Percentiles rank a stretch among this genome's conserved stretches.
Conservation (phyloP, 2,797 vertebrate genomes). For the Amblyraja radiata region DNA sequence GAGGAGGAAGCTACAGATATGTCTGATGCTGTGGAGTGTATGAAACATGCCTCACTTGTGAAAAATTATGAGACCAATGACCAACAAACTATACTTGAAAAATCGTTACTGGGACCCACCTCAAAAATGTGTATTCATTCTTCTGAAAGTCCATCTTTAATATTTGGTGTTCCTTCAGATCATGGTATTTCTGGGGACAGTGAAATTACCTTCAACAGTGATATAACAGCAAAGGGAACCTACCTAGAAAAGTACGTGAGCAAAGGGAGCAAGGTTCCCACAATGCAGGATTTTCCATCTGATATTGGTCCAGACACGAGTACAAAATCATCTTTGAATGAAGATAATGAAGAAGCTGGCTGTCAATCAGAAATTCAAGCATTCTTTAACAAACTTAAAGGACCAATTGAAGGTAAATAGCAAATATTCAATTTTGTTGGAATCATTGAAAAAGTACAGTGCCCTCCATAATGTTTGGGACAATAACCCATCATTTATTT, state of each 20-base stretch:
- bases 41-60: slow-evolving; percentile 7
- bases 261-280: neutral
- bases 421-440: neutral
- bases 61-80: neutral
- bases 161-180: neutral
- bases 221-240: neutral
- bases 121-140: slow-evolving; percentile 1
- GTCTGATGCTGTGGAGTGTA: neutral
- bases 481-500: no score
- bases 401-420: slow-evolving; percentile 84
- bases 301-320: neutral
- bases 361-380: slow-evolving; percentile 82
- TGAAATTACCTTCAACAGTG: neutral
- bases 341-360: slow-evolving; percentile 59
- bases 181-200: neutral
- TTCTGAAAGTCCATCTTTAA: neutral
- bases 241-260: neutral
- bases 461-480: no score
- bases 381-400: slow-evolving; percentile 86
- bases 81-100: slow-evolving; percentile 8
- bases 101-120: neutral
- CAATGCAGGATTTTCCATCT: neutral
- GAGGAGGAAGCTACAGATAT: neutral
- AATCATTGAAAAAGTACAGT: neutral
- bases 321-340: slow-evolving; percentile 50